phyloP scores from a whole-genome alignment of 2,113 vertebrate genomes.

The Struthidea cinerea region DNA sequence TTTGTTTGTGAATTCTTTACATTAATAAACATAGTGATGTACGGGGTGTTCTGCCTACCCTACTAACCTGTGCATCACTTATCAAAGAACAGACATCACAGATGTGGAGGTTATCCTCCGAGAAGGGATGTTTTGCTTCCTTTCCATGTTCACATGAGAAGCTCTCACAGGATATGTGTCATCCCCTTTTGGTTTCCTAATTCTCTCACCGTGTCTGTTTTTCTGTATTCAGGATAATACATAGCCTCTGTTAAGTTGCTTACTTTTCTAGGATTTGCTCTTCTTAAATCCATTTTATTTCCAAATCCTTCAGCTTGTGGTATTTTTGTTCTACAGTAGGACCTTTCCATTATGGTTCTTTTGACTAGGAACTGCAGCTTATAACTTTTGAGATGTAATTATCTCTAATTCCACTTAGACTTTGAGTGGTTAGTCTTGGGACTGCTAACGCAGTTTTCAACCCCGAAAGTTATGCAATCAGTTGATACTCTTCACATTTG shows the following conservation, averaged over 20 bases:
- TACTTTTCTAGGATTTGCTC: background rate
- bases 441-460: background rate
- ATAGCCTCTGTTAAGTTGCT: background rate
- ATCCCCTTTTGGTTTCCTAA: background rate
- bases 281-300: background rate
- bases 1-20: background rate
- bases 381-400: background rate
- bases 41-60: background rate
- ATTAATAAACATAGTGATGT: background rate
- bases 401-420: background rate
- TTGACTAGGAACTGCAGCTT: background rate
- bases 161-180: background rate
- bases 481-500: fast-evolving
- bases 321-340: background rate
- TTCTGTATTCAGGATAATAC: background rate
- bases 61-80: background rate
- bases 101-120: background rate
- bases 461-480: background rate
- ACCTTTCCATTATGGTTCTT: background rate
- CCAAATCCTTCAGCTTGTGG: background rate
- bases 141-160: background rate
- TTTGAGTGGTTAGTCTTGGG: background rate
- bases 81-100: background rate
- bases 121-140: background rate
- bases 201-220: background rate